phyloP scores from a whole-genome alignment of 2,113 vertebrate species.

The Neolamprologus fasciatus region DNA sequence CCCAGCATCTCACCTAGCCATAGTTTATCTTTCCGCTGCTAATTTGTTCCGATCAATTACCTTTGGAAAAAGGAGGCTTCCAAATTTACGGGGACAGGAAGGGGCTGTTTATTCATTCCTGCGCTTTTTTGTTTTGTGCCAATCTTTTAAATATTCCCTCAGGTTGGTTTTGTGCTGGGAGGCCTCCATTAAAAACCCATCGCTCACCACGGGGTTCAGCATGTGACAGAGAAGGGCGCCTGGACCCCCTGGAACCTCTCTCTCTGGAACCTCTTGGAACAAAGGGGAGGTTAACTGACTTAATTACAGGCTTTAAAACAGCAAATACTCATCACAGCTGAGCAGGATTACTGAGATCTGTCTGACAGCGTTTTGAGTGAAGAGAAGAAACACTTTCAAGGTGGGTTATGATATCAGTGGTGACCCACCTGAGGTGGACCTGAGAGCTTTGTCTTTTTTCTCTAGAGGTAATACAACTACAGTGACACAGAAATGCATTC shows the following conservation, averaged over 20 bases:
- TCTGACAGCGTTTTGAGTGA: slow-evolving; percentile 35
- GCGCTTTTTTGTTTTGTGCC: slow-evolving; percentile 50
- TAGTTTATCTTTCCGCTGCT: slow-evolving; percentile 53
- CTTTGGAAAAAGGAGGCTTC: slow-evolving; percentile 48
- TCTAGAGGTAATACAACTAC: not conserved
- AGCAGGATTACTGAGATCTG: not conserved
- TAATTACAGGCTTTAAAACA: slow-evolving; percentile 53
- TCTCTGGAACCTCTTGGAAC: not conserved
- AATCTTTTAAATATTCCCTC: slow-evolving; percentile 45
- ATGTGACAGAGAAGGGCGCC: slow-evolving; percentile 14
- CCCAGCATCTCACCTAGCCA: slow-evolving; percentile 40
- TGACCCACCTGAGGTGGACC: not conserved
- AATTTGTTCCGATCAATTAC: slow-evolving; percentile 68
- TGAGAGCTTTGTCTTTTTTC: not conserved
- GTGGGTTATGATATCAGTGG: slow-evolving; percentile 27
- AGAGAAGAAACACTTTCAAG: slow-evolving; percentile 7
- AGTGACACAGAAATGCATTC: slow-evolving; percentile 15
- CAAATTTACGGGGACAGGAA: slow-evolving; percentile 57
- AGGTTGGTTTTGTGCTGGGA: slow-evolving; percentile 11
- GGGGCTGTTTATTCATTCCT: slow-evolving; percentile 39
- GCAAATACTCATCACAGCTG: slow-evolving; percentile 40
- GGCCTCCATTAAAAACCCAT: slow-evolving; percentile 58
- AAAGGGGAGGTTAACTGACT: slow-evolving; percentile 28
- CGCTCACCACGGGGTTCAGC: slow-evolving; percentile 24
- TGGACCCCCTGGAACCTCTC: slow-evolving; percentile 1